phyloP scores from a whole-genome alignment of 2,888 invertebrate species.

The Clanis bilineata region DNA sequence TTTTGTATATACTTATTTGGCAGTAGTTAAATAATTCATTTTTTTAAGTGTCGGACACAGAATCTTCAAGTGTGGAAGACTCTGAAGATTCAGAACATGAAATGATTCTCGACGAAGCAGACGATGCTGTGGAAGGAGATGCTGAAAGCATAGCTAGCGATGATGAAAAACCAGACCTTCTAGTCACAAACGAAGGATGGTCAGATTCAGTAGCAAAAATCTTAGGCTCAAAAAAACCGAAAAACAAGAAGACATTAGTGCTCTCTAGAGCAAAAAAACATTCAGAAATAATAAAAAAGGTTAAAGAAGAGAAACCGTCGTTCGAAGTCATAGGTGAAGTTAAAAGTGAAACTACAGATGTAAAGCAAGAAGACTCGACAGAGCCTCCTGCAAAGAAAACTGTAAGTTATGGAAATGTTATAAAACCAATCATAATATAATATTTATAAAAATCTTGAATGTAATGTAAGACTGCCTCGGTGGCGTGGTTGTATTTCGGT shows the following conservation, averaged over 20 bases:
- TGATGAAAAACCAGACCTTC: conserved; percentile 33
- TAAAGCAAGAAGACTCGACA: conserved; percentile 50
- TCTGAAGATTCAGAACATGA: conserved; percentile 53
- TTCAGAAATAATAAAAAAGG: conserved; percentile 74
- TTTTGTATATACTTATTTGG: neutral
- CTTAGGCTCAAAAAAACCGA: conserved; percentile 87
- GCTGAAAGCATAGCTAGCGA: conserved; percentile 38
- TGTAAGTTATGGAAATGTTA: conserved; percentile 38
- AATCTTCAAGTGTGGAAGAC: conserved; percentile 53
- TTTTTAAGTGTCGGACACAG: conserved; percentile 45
- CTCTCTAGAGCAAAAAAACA: conserved; percentile 91
- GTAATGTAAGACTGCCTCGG: too few relatives aligned
- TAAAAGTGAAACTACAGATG: conserved; percentile 66
- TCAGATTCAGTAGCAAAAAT: conserved; percentile 92
- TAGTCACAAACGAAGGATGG: conserved; percentile 87
- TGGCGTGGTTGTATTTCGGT: too few relatives aligned
- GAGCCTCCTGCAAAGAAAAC: conserved; percentile 66
- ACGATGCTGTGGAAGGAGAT: conserved; percentile 34
- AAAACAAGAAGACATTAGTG: conserved; percentile 88
- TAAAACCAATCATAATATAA: neutral
- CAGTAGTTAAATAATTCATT: neutral
- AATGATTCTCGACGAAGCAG: conserved; percentile 35
- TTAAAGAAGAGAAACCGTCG: conserved; percentile 71
- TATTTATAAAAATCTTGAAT: neutral
- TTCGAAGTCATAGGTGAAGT: conserved; percentile 87